These are phyloP conservation scores for Aricia agestis DNA, from an alignment of 1,140 invertebrate species.

Conservation along the genomic window DNA sequence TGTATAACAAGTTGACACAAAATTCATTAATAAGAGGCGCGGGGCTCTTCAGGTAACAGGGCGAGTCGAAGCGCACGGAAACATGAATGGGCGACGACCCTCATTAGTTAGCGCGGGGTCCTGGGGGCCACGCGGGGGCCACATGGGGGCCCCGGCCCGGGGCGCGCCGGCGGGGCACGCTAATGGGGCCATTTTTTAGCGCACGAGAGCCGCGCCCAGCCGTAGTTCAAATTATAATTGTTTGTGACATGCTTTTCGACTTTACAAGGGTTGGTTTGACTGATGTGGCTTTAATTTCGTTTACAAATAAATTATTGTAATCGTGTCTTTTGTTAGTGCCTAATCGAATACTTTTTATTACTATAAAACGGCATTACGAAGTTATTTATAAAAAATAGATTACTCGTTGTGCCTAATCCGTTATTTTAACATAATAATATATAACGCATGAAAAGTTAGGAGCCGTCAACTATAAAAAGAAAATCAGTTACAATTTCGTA, in stretches of 20 bases:
- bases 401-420: no score
- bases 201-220: constrained; percentile 12
- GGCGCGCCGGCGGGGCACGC: neutral
- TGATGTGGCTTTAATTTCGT: neutral
- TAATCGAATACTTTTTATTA: no score
- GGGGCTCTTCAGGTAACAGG: neutral
- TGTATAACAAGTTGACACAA: neutral
- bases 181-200: constrained; percentile 15
- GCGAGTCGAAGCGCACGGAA: neutral
- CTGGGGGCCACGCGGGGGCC: neutral
- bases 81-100: neutral
- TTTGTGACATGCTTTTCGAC: neutral
- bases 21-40: neutral
- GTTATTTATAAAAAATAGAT: no score
- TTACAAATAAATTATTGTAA: neutral
- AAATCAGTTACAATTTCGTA: no score
- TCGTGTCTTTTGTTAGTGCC: no score
- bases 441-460: no score
- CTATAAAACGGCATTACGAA: no score
- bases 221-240: neutral
- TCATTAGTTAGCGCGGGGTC: neutral
- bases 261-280: neutral
- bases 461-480: no score
- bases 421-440: no score
- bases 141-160: neutral